phyloP scores from a whole-genome alignment of 2,888 invertebrate genomes.

The Synergus japonicus region DNA sequence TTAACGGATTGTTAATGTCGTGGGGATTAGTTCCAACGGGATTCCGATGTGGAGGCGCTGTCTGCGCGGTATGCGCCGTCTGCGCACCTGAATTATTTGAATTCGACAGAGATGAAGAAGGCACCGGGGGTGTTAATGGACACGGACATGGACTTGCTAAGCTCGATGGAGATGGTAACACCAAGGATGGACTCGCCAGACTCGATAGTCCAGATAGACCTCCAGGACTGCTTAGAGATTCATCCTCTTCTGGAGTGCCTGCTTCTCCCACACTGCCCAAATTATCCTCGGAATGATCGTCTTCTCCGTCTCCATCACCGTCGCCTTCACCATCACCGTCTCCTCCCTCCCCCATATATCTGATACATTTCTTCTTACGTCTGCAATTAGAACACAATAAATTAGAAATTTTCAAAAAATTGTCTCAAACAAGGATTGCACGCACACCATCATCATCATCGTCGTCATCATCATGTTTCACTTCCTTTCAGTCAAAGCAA shows the following conservation, averaged over 20 bases:
- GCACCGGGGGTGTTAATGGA: slow-evolving; percentile 78
- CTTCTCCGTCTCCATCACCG: slow-evolving; percentile 80
- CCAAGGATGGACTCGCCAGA: slow-evolving; percentile 84
- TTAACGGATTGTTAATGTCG: slow-evolving; percentile 94
- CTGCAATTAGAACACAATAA: slow-evolving; percentile 79
- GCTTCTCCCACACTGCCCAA: slow-evolving; percentile 86
- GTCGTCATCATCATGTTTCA: background rate
- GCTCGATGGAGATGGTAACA: slow-evolving; percentile 88
- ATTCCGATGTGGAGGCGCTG: slow-evolving; percentile 81
- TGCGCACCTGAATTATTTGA: slow-evolving; percentile 38
- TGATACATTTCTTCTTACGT: slow-evolving; percentile 98
- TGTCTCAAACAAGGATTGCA: background rate
- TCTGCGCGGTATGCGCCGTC: slow-evolving; percentile 68
- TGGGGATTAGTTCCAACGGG: slow-evolving; percentile 95
- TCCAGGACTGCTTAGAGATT: slow-evolving; percentile 80
- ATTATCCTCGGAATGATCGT: slow-evolving; percentile 85
- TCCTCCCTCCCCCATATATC: slow-evolving; percentile 93
- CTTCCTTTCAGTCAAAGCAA: background rate
- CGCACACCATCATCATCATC: slow-evolving; percentile 24
- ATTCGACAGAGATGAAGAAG: slow-evolving; percentile 62
- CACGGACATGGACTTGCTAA: slow-evolving; percentile 81
- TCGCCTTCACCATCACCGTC: slow-evolving; percentile 82
- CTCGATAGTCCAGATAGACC: slow-evolving; percentile 84
- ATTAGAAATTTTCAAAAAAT: background rate
- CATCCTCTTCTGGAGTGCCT: slow-evolving; percentile 80